Conservation (phyloP, 2,113 vertebrate genomes). For the Neodontobutis hainanensis region DNA sequence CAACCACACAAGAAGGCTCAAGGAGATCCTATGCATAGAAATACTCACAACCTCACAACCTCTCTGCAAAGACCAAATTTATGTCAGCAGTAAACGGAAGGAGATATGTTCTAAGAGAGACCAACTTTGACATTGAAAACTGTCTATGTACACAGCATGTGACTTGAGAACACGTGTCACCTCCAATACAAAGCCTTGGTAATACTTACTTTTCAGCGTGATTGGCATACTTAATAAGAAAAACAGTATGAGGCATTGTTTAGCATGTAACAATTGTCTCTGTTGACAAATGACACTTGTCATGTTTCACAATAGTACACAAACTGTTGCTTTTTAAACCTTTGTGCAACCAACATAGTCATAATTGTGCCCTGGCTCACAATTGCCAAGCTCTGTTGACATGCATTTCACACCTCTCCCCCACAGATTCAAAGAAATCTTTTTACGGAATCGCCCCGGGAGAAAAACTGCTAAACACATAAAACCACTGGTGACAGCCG, state of each 20-base stretch:
- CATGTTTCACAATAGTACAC: slow-evolving; percentile 1
- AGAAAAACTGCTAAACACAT: slow-evolving; percentile 35
- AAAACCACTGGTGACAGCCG: slow-evolving; percentile 35
- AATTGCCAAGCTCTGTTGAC: slow-evolving; percentile 37
- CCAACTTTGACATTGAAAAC: too few relatives aligned
- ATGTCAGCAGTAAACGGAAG: not conserved
- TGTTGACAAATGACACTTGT: slow-evolving; percentile 8
- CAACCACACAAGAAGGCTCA: slow-evolving; percentile 29
- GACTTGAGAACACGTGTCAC: too few relatives aligned
- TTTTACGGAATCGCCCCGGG: slow-evolving; percentile 40
- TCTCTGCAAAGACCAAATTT: not conserved
- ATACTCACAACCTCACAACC: slow-evolving; percentile 22
- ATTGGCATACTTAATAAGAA: too few relatives aligned
- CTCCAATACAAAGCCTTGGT: too few relatives aligned
- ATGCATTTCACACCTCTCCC: slow-evolving; percentile 58
- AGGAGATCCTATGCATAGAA: slow-evolving; percentile 13
- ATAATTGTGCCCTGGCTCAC: slow-evolving; percentile 30
- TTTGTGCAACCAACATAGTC: slow-evolving; percentile 5
- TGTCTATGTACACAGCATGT: too few relatives aligned
- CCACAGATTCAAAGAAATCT: slow-evolving; percentile 60
- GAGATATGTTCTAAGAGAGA: too few relatives aligned
- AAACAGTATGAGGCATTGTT: not conserved
- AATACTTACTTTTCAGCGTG: too few relatives aligned
- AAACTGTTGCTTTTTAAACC: not conserved
- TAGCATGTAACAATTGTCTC: not conserved